A percentile compares a stretch with the other conserved stretches of the same genome.
These are phyloP conservation scores for Rhineura floridana DNA, from an alignment of 2,113 vertebrate genomes.

Conservation along the genomic window DNA sequence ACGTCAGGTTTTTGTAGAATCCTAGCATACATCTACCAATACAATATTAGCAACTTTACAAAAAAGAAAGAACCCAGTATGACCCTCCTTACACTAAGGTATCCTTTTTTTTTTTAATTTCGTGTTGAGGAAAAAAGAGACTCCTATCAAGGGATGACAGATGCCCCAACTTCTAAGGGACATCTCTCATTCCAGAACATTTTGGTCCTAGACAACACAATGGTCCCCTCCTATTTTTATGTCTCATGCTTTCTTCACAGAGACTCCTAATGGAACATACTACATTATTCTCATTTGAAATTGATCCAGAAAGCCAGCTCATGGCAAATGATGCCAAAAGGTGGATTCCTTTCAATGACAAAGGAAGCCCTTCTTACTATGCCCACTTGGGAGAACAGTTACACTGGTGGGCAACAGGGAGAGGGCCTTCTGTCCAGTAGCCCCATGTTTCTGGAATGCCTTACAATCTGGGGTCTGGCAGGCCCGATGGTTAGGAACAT, in stretches of 20 bases:
- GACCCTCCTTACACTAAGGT: no score
- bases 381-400: no score
- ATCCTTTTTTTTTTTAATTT: not conserved
- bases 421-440: no score
- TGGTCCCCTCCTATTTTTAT: not conserved
- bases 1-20: no score
- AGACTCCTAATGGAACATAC: not conserved
- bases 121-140: not conserved
- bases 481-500: no score
- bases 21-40: not conserved
- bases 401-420: no score
- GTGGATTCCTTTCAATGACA: not conserved
- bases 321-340: constrained; percentile 10
- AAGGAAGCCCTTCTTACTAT: no score
- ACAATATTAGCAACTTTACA: not conserved
- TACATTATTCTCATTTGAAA: not conserved
- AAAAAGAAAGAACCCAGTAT: not conserved
- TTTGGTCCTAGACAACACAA: not conserved
- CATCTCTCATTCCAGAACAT: not conserved
- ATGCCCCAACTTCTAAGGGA: not conserved
- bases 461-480: no score
- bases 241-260: no score
- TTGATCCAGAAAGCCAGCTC: not conserved
- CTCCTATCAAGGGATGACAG: not conserved
- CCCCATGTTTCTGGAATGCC: no score